Base-by-base conservation (phyloP, 1,140 invertebrate species). In the Adoxophyes honmai region DNA sequence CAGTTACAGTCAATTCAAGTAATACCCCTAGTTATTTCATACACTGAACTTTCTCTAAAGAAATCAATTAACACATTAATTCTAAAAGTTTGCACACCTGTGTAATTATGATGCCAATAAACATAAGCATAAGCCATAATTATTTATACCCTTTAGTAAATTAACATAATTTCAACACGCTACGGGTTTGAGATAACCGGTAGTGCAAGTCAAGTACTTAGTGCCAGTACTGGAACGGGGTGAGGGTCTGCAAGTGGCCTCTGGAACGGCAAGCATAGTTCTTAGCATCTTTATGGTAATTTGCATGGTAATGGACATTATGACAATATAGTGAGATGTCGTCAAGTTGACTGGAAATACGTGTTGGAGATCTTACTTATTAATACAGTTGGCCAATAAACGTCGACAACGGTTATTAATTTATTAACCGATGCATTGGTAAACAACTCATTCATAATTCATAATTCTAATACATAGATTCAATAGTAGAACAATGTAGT, bases 211-310 rank as follows among this genome's bases (percentile, higher is more conserved):
- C 42, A 48, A 48, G 21, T 39, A 55, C 44, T 55, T 61, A 36
- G 51, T 33, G 37, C 52, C 57, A 60, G 21, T 28, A 48, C 42
- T 53, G 28, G 53, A 78, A 70, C 68, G 56, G 67, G 74, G 73
- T 81, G 75, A 81, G 66, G 78, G 78, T 73, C 75, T 74, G n/a
- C 64, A 51, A 62, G 53, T 60, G 38, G 60, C 68, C 73, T 62
- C 64, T 57, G 52, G 73, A 70, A 64, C 38, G 18, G 36, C 33
- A 21, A 36, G 13, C 28, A 51, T 15, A 34, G 33, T 16, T 15
- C 9, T 1, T 2, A 11, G 18, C 15, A 4, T 11, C 4, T n/a
- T 38, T 11, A 21, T 11, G 16, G 2, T n/a, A 21, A 21, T 48
- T 28, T 28, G 42, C 42, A 48, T 48, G n/a, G 42, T 44, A 18